Base-by-base conservation (phyloP, 2,113 vertebrate genomes). In the Sigmodon hispidus region DNA sequence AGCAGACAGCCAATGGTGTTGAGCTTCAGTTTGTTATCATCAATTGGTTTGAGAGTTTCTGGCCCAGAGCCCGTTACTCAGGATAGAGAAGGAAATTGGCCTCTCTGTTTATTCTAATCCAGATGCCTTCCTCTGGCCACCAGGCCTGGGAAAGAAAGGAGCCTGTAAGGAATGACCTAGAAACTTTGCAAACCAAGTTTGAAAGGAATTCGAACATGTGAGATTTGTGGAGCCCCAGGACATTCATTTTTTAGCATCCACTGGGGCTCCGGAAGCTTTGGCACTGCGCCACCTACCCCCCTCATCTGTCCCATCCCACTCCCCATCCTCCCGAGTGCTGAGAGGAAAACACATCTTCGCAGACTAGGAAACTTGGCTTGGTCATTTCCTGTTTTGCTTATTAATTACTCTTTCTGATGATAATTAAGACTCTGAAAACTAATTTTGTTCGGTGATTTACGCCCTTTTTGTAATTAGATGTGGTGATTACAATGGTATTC, bases 361-460 rank as follows among this genome's bases (percentile, higher is more conserved):
- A 15, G 36, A 57, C 69, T 65, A 3, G 26, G 36, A 52, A 75
- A 69, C 55, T 65, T 29, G 31, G 59, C 88, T 70, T 83, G 94
- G 94, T 96, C 97, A 97, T 70, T 96, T 93, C 90, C 77, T 93
- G 87, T 94, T 97, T 84, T 22, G 36, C 61, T 96, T 95, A 97
- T 97, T 97, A 97, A 96, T 97, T 96, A 98, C 81, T 90, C 80
- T 96, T 96, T 92, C 91, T 96, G 79, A 70, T 90, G 88, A 97
- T 95, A 97, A 97, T 97, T 93, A 97, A 96, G 90, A 52, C 92
- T 94, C 93, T 90, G 93, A 91, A 94, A 96, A 95, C 96, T 95
- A 95, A 97, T 96, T 97, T 90, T 94, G 85, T 96, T 96, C 92
- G 77, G 95, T 89, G 88, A 96, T 96, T 97, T 96, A 96, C 87